Base-by-base conservation (phyloP, 2,888 invertebrate species). In the Lutraria lutraria region DNA sequence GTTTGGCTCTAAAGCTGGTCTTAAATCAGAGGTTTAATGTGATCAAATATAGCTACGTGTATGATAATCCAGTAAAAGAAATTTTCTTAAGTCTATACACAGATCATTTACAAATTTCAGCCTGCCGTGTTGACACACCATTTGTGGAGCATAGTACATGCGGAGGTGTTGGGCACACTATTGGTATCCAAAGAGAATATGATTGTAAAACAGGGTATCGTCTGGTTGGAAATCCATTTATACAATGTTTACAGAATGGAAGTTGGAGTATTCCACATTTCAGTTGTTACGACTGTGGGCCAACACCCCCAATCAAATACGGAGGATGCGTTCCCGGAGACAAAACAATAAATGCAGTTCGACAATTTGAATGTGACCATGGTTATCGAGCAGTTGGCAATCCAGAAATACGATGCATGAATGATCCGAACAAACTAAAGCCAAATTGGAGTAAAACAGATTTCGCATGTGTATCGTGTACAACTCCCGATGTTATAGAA, bases 351-450 rank as follows among this genome's bases (percentile, higher is more conserved):
- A 88, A 88, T 25, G 4, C 86, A n/a, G 54, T 4, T 1, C 88
- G 91, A 68, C 52, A n/a, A 15, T 89, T 68, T 31, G 76, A 63
- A 25, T 91, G 91, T 53, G 63, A 88, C 4, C 60, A 81, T 6
- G 91, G 91, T 21, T 91, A 90, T 54, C 21, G 81, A 13, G 81
- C 81, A 19, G 76, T 90, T 0, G 91, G 91, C 16, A 63, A 88
- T 29, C 88, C 91, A 0, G 25, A 85, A 1, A 90, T 90, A 29
- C 25, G 29, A 29, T 88, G 88, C 21, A 56, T 34, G 16, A 31
- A 72, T 19, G 79, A 82, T 25, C 25, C 53, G 6, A n/a, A 43
- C 8, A 43, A 63, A 25, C 54, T 79, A 0, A 25, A 31, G 3
- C 87, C 88, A 52, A 4, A 10, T 81, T 81, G 81, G 81, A 81